Evolutionary conservation across 2,113 vertebrate genomes (phyloP).

Genomic region (Aramus guarauna): DNA sequence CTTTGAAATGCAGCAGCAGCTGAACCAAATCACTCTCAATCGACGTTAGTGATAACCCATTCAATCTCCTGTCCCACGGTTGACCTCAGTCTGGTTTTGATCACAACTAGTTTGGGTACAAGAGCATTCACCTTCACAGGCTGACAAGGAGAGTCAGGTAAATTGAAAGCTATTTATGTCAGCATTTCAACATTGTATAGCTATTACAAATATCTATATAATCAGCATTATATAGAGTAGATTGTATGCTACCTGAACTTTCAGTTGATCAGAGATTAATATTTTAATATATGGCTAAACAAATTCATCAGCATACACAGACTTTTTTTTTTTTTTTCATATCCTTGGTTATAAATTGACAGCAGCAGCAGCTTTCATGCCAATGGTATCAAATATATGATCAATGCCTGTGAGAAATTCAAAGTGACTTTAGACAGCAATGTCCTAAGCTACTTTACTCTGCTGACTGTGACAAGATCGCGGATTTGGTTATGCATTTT

Average conservation of each 20-base stretch:
- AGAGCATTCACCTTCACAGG: conserved; percentile 49
- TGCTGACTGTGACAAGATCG: background rate
- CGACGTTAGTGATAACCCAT: conserved; percentile 2
- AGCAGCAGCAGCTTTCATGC: background rate
- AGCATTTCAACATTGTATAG: background rate
- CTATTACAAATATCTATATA: conserved; percentile 9
- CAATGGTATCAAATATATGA: conserved; percentile 14
- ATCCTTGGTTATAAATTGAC: background rate
- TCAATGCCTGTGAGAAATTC: conserved; percentile 17
- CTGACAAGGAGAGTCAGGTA: conserved; percentile 39
- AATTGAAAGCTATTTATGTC: conserved; percentile 20
- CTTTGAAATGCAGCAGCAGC: conserved; percentile 48
- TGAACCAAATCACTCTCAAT: conserved; percentile 47
- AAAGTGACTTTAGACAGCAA: conserved; percentile 23
- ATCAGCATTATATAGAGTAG: background rate
- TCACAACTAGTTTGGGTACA: conserved; percentile 32
- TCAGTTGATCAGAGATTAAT: conserved; percentile 3
- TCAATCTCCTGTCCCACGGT: conserved; percentile 27
- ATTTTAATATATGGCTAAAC: background rate
- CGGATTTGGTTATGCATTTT: background rate
- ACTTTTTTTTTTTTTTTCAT: background rate
- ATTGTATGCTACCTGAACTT: background rate
- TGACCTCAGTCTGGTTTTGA: conserved; percentile 59
- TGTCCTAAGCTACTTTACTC: background rate
- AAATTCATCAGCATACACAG: background rate